Percentiles rank a stretch among this genome's conserved stretches.
Evolutionary conservation across 2,113 vertebrate species (phyloP).

Genomic region (Gasterosteus aculeatus): DNA sequence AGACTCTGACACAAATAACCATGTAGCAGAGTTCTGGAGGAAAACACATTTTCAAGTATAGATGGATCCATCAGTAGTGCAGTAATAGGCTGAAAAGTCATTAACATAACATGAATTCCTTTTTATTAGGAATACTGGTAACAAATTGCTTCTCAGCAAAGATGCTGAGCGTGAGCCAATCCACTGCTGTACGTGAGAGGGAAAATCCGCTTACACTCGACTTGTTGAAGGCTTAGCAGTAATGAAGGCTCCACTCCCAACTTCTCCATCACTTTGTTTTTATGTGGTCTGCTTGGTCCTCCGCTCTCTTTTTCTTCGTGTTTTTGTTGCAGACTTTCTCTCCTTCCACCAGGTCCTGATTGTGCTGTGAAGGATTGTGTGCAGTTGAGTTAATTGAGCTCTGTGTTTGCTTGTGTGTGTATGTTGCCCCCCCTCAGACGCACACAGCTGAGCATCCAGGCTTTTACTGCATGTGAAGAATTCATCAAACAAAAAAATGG

Average conservation of each 20-base stretch:
- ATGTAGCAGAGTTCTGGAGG: constrained; percentile 54
- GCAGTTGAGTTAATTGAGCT: constrained; percentile 36
- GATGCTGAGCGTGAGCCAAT: constrained; percentile 60
- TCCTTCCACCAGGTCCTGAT: constrained; percentile 38
- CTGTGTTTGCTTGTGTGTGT: not conserved
- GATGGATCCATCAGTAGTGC: constrained; percentile 71
- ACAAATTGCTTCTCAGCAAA: constrained; percentile 70
- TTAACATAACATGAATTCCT: constrained; percentile 79
- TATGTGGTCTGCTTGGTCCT: constrained; percentile 4
- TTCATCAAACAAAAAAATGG: not conserved
- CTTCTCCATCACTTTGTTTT: constrained; percentile 24
- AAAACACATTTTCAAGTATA: constrained; percentile 75
- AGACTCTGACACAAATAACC: constrained; percentile 70
- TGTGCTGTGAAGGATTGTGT: constrained; percentile 62
- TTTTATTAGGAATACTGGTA: constrained; percentile 74
- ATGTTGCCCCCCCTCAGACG: not conserved
- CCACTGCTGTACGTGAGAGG: constrained; percentile 29
- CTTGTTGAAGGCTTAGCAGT: constrained; percentile 33
- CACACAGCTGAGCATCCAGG: not conserved
- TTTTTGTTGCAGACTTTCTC: constrained; percentile 19
- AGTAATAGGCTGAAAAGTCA: constrained; percentile 72
- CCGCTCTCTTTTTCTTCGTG: not conserved
- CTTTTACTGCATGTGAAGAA: not conserved
- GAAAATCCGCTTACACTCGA: constrained; percentile 46
- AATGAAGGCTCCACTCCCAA: constrained; percentile 18